phyloP scores from a whole-genome alignment of 1,140 invertebrate species.

The Leptinotarsa lineolata region DNA sequence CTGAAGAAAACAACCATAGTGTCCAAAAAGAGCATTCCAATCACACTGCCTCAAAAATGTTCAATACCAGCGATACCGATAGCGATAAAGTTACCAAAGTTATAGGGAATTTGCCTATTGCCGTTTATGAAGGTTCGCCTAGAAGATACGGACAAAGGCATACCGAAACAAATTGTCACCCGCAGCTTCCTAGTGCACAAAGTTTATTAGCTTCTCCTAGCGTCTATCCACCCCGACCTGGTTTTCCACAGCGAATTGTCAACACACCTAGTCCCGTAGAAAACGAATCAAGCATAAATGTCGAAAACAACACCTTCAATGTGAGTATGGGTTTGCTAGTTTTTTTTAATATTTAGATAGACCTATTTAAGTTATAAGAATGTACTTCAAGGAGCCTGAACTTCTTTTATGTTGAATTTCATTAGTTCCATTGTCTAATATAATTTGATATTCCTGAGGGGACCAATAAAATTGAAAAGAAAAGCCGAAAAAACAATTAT shows the following conservation, averaged over 20 bases:
- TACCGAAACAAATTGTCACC: conserved; percentile 54
- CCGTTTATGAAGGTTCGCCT: conserved; percentile 90
- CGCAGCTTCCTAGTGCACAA: conserved; percentile 62
- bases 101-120: conserved; percentile 86
- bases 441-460: too few species aligned
- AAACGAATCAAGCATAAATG: conserved; percentile 53
- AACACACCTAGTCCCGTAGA: conserved; percentile 57
- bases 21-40: conserved; percentile 37
- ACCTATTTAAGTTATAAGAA: too few species aligned
- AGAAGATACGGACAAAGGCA: conserved; percentile 74
- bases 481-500: too few species aligned
- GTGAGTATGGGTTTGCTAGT: conserved; percentile 43
- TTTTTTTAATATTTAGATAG: not conserved
- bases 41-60: conserved; percentile 44
- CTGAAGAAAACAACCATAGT: conserved; percentile 46
- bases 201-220: conserved; percentile 67
- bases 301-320: conserved; percentile 50
- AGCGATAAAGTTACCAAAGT: conserved; percentile 72
- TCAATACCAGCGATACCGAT: conserved; percentile 52
- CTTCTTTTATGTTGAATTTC: too few species aligned
- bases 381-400: too few species aligned
- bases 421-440: too few species aligned
- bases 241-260: conserved; percentile 70
- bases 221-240: conserved; percentile 70
- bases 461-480: too few species aligned